Evolutionary conservation across 2,113 vertebrate species (phyloP), one percentile per base, ranked within the genome.

Genomic region (Thamnaconus septentrionalis): DNA sequence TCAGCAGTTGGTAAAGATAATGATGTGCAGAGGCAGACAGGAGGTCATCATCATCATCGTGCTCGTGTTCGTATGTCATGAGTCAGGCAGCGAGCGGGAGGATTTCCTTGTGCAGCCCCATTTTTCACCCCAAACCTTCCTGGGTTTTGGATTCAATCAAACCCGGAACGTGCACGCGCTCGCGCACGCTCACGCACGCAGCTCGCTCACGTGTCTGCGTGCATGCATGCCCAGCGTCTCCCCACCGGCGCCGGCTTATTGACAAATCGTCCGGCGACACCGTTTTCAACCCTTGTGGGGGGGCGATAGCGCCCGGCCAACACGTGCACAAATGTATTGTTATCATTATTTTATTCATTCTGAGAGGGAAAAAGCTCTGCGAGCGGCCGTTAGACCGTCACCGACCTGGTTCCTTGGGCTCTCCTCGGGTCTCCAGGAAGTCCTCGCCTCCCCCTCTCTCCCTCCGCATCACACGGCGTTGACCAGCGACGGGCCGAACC

Each of bases 401-500:
- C 87, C 81, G 85, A 88, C 85, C 87, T 88, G 83, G 71, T 87
- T 81, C 80, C 74, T 80, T 52, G 4, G 51, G 60, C 73, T 77
- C 3, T 78, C 53, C 60, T 73, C 59, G 63, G 80, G 78, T 81
- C 72, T 83, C 72, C 80, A 75, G 84, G 79, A 87, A 91, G 77
- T 95, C 92, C 89, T 91, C 89, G 87, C 85, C 77, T 76, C 73
- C 78, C 71, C 69, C 66, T 45, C 44, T 45, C 44, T 45, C 44
- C n/a, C 79, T 84, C 78, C 55, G 80, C 92, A 91, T 92, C 90
- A 71, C 92, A 90, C 91, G 86, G 93, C 89, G 83, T 81, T 91
- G 92, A 94, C 90, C 93, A 93, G 93, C 82, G 64, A 77, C 78
- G 59, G 18, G 79, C 75, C 76, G 55, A 78, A 79, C 85, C 73